These are phyloP conservation scores for Panopea generosa DNA, from an alignment of 2,888 invertebrate genomes.

Conservation along the genomic window DNA sequence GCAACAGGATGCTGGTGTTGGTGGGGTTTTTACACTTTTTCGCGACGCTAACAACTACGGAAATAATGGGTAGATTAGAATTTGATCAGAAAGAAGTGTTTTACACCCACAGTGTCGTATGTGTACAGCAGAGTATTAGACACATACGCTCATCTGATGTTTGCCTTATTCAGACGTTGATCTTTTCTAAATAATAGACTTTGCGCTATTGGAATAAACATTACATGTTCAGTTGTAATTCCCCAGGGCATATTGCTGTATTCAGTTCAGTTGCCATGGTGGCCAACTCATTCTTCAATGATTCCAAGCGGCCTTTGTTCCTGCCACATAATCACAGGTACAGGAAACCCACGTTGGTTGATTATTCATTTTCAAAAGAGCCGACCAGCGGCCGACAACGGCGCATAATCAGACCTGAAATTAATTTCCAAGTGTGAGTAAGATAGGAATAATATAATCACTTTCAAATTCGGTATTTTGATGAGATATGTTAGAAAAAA, in stretches of 20 bases:
- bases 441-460: constrained; percentile 21
- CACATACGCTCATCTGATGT: too few species aligned
- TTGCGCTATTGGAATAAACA: neutral
- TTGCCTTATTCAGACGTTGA: too few species aligned
- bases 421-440: constrained; percentile 17
- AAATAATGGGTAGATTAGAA: constrained; percentile 13
- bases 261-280: too few species aligned
- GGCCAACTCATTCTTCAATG: too few species aligned
- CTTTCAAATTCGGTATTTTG: constrained; percentile 15
- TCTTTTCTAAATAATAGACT: too few species aligned
- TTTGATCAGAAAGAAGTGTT: neutral
- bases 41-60: neutral
- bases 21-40: constrained; percentile 39
- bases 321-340: constrained; percentile 39
- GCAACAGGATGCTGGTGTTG: constrained; percentile 52
- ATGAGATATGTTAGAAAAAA: constrained; percentile 16
- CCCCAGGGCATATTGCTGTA: constrained; percentile 6
- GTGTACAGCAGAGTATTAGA: too few species aligned
- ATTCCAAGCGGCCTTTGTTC: constrained; percentile 32
- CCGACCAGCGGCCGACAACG: neutral
- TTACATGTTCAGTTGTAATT: neutral
- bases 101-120: too few species aligned
- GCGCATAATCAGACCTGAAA: constrained; percentile 29
- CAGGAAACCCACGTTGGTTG: constrained; percentile 48
- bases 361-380: constrained; percentile 50